Evolutionary conservation across 2,113 vertebrate species (phyloP), one percentile per base, ranked within the genome.

Genomic region (Halcyon malimbica): DNA sequence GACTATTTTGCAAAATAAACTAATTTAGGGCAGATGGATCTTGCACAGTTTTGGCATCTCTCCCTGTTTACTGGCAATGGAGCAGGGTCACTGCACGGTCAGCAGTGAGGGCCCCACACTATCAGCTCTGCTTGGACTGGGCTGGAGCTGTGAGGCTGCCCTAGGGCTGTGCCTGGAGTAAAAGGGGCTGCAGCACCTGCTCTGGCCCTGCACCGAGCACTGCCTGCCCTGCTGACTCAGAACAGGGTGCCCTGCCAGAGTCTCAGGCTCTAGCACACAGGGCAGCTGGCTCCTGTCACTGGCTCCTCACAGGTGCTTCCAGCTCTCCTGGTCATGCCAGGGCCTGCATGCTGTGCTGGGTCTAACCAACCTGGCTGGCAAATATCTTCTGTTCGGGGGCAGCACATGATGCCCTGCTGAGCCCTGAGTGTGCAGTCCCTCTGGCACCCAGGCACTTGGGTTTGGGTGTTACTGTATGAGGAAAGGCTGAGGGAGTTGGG

Each of bases 61-160:
- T 93, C 2, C 4, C n/a, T 80, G 48, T 44, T 76, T 73, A 7
- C 41, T 76, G 84, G 74, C 84, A 86, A 44, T 17, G 4, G 31
- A 2, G 15, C 57, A 29, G 59, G 65, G 87, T 95, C 74, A 82
- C 17, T 51, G 60, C 37, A 21, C 0, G 2, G 76, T 74, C 80
- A 74, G 80, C 0, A 0, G 24, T 0, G 1, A 46, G 26, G 48
- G 24, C 69, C 44, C 35, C 2, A 0, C 5, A 7, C 60, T 44
- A 41, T 9, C 46, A 54, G 35, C 48, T 67, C 62, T 51, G 39
- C 71, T 41, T 54, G 48, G 17, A 37, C 10, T 12, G 60, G 16
- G 33, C 37, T 85, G 74, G 62, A 64, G 39, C 65, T 68, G 6
- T 9, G 21, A 83, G 42, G 35, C 54, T 64, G 33, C 7, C 39